Evolutionary conservation across 2,797 vertebrate species (phyloP).

Genomic region (Moxostoma hubbsi): DNA sequence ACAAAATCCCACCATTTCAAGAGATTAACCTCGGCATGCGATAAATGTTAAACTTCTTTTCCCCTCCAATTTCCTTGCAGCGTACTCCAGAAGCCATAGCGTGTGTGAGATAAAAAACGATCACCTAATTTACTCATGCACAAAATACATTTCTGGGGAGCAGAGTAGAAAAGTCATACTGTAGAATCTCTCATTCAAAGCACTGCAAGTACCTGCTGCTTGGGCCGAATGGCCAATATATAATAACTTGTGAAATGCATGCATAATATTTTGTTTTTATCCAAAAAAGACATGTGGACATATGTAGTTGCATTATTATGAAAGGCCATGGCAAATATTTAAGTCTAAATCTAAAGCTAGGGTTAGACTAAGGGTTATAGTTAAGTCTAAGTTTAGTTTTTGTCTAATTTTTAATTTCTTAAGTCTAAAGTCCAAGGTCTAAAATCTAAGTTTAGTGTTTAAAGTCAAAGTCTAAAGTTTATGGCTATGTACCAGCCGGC

Average conservation of each 20-base stretch:
- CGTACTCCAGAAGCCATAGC: constrained; percentile 80
- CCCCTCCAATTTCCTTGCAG: constrained; percentile 83
- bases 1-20: constrained; percentile 86
- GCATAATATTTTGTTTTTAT: constrained; percentile 38
- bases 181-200: constrained; percentile 31
- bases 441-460: background rate
- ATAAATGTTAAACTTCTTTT: constrained; percentile 85
- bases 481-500: too few relatives aligned
- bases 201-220: constrained; percentile 40
- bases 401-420: too few relatives aligned
- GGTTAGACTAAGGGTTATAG: too few relatives aligned
- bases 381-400: background rate
- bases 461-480: too few relatives aligned
- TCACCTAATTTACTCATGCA: constrained; percentile 88
- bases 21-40: constrained; percentile 85
- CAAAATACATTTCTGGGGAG: constrained; percentile 82
- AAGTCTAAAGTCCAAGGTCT: background rate
- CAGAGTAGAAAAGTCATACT: constrained; percentile 48
- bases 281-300: constrained; percentile 10
- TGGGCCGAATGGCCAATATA: constrained; percentile 37
- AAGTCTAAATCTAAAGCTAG: background rate
- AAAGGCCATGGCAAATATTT: background rate
- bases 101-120: constrained; percentile 83
- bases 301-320: constrained; percentile 8
- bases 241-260: constrained; percentile 27